A percentile compares a stretch with the other conserved stretches of the same genome.
Evolutionary conservation across 2,113 vertebrate genomes (phyloP).

Genomic region (Nansenia antarctica): DNA sequence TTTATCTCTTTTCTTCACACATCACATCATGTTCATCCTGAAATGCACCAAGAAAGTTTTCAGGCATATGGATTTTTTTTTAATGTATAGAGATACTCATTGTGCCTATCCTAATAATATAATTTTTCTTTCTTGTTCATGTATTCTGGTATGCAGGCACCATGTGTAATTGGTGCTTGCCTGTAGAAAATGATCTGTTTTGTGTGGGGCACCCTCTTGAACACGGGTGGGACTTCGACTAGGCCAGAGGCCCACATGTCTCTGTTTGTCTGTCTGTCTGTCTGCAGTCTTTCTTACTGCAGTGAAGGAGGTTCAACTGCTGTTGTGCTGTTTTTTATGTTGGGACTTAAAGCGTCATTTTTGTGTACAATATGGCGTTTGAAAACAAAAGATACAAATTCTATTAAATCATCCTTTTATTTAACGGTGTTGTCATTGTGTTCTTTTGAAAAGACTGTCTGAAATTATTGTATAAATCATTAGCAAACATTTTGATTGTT

Average conservation of each 20-base stretch:
- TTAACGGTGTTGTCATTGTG: conserved; percentile 46
- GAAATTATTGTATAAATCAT: too few species aligned
- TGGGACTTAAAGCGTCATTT: conserved; percentile 40
- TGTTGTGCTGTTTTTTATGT: conserved; percentile 30
- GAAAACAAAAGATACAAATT: conserved; percentile 58
- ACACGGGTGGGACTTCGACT: conserved; percentile 18
- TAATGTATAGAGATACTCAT: conserved; percentile 49
- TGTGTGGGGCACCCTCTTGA: neutral
- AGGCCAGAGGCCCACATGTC: conserved; percentile 22
- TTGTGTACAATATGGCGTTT: conserved; percentile 64
- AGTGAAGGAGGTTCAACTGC: conserved; percentile 30
- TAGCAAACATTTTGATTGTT: too few species aligned
- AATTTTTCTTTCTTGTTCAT: conserved; percentile 28
- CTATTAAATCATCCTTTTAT: conserved; percentile 78
- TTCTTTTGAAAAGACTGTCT: neutral
- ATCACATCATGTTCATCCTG: conserved; percentile 38
- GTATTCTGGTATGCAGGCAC: conserved; percentile 25
- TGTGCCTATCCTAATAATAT: conserved; percentile 54
- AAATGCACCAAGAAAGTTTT: conserved; percentile 19
- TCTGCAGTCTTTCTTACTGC: conserved; percentile 32
- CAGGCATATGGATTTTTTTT: conserved; percentile 31
- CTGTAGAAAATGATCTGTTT: conserved; percentile 7
- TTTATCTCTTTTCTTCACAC: conserved; percentile 44
- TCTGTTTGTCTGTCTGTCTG: conserved; percentile 16
- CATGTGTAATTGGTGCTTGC: conserved; percentile 28